These are phyloP conservation scores for Choreutis nemorana DNA, from an alignment of 2,888 invertebrate genomes.

Conservation along the genomic window DNA sequence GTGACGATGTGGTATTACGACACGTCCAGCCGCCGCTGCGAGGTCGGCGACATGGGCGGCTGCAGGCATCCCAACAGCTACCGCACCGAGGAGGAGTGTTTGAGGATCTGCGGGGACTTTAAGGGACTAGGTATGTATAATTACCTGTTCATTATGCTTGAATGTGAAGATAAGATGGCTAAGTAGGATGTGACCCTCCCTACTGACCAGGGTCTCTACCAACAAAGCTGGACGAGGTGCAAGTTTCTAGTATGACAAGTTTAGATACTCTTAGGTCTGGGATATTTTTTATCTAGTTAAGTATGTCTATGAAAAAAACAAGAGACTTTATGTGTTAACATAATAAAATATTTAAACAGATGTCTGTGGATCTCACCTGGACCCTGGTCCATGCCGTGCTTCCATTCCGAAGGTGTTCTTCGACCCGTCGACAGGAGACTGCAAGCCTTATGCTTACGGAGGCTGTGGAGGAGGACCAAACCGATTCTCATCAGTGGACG, in stretches of 20 bases:
- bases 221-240: too few species aligned
- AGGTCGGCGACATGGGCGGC: constrained; percentile 62
- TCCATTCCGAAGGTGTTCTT: constrained; percentile 75
- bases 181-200: too few species aligned
- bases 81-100: constrained; percentile 77
- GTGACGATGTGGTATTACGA: constrained; percentile 81
- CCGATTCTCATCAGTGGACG: constrained; percentile 76
- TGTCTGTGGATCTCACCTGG: constrained; percentile 72
- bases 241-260: too few species aligned
- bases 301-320: not conserved
- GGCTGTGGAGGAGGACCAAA: constrained; percentile 89
- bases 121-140: constrained; percentile 68
- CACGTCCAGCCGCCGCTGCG: constrained; percentile 57
- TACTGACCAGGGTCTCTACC: too few species aligned
- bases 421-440: constrained; percentile 66
- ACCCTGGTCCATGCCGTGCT: constrained; percentile 76
- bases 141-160: constrained; percentile 1
- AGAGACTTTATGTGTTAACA: too few species aligned
- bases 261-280: not conserved
- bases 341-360: too few species aligned
- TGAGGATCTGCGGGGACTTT: constrained; percentile 78
- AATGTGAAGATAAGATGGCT: too few species aligned
- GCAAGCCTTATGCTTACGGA: constrained; percentile 77
- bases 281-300: constrained; percentile 2
- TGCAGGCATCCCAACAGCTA: constrained; percentile 81